These are phyloP conservation scores for Nansenia antarctica DNA, from an alignment of 2,113 vertebrate species.

Conservation along the genomic window DNA sequence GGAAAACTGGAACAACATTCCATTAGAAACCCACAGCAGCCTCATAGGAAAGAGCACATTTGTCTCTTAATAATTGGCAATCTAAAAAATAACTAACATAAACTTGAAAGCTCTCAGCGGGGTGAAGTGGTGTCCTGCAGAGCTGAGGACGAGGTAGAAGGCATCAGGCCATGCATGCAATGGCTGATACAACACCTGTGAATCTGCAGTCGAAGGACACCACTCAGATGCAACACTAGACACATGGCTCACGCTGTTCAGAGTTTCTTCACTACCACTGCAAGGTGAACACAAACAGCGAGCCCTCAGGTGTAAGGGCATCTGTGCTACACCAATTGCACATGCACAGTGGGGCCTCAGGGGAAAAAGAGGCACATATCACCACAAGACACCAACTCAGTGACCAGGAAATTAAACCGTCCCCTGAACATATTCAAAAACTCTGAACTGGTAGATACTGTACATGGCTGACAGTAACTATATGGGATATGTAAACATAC, in stretches of 20 bases:
- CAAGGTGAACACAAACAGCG: not conserved
- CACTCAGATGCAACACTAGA: no score
- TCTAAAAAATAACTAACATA: not conserved
- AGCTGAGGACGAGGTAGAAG: not conserved
- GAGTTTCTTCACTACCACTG: not conserved
- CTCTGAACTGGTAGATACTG: not conserved
- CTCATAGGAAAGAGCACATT: not conserved
- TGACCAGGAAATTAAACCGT: not conserved
- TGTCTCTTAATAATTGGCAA: not conserved
- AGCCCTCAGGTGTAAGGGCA: not conserved
- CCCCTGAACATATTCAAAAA: not conserved
- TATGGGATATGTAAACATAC: conserved; percentile 16
- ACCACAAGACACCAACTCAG: not conserved
- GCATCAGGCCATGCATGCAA: not conserved
- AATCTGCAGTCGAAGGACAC: not conserved
- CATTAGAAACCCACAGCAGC: not conserved
- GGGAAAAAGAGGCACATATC: not conserved
- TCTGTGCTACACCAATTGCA: not conserved
- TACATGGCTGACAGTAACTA: conserved; percentile 8
- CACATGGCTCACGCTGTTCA: not conserved
- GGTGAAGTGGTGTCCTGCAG: not conserved
- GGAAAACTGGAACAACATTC: not conserved
- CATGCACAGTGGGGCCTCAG: not conserved
- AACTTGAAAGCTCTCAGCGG: not conserved
- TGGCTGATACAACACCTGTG: not conserved